Conservation (phyloP, 2,888 invertebrate species). For the Mythimna loreyi region DNA sequence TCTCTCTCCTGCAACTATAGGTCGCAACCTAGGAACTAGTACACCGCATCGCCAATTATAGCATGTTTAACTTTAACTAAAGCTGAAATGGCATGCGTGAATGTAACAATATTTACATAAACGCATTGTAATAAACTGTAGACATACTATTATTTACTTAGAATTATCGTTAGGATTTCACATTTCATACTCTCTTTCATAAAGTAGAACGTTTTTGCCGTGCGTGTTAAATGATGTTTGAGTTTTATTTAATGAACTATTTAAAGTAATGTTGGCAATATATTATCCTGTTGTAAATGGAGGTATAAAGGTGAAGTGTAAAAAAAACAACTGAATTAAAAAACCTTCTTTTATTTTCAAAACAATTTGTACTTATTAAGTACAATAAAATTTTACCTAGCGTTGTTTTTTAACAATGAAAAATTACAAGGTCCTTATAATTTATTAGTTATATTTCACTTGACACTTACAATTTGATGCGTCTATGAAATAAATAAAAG, state of each 20-base stretch:
- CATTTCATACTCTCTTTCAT: constrained; percentile 1
- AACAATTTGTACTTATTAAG: constrained; percentile 82
- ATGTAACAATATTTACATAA: constrained; percentile 45
- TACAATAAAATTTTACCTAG: constrained; percentile 85
- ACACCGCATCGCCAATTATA: too few relatives aligned
- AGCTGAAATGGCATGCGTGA: constrained; percentile 27
- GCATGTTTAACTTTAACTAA: constrained; percentile 33
- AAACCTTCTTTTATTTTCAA: constrained; percentile 83
- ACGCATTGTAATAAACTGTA: constrained; percentile 48
- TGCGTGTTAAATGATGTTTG: neutral
- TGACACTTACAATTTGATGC: constrained; percentile 65
- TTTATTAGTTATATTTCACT: constrained; percentile 61
- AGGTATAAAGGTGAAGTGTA: neutral
- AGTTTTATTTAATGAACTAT: neutral
- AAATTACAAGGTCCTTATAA: constrained; percentile 75
- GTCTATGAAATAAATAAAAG: constrained; percentile 54
- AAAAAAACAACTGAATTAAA: constrained; percentile 57
- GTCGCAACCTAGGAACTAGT: too few relatives aligned
- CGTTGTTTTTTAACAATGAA: constrained; percentile 81
- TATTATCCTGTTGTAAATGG: neutral
- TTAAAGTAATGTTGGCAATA: neutral
- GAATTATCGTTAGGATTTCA: constrained; percentile 33
- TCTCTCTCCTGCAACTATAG: too few relatives aligned
- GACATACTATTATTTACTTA: constrained; percentile 33
- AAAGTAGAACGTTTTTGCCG: neutral